Percentiles rank a stretch among this genome's conserved stretches.
These are phyloP conservation scores for Otus scops DNA, from an alignment of 2,797 vertebrate species.

Conservation along the genomic window DNA sequence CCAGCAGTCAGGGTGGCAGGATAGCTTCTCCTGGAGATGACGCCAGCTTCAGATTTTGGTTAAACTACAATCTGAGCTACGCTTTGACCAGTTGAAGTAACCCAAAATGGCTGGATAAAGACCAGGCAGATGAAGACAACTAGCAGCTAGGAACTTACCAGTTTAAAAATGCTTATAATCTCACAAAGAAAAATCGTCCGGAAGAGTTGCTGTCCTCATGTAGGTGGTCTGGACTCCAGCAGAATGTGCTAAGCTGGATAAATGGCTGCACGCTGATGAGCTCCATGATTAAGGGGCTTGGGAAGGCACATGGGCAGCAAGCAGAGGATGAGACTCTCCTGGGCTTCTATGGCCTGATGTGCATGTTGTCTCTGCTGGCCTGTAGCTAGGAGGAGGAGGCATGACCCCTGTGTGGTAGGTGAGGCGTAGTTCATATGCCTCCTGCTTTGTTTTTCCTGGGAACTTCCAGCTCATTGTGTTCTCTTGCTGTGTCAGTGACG, in stretches of 20 bases:
- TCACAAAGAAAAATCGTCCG: not conserved
- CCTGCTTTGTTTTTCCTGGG: not conserved
- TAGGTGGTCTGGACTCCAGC: not conserved
- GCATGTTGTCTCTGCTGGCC: not conserved
- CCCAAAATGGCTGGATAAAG: not conserved
- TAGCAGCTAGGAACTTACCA: accelerated
- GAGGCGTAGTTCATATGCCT: not conserved
- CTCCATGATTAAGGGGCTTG: not conserved
- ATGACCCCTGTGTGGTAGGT: not conserved
- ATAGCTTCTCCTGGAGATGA: not conserved
- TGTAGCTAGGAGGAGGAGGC: not conserved
- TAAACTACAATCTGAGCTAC: not conserved
- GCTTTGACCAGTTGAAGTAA: not conserved
- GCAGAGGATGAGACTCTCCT: not conserved
- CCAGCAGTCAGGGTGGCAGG: not conserved
- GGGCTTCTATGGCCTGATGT: not conserved
- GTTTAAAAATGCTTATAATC: not conserved
- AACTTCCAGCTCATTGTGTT: not conserved
- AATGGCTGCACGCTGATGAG: not conserved
- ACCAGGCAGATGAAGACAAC: not conserved
- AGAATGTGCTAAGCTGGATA: conserved; percentile 26
- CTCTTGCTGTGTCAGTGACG: not conserved
- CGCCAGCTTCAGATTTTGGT: not conserved
- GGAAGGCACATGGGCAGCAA: not conserved
- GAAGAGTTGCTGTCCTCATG: not conserved